Evolutionary conservation across 2,113 vertebrate genomes (phyloP).

Genomic region (Henicopernis longicauda): DNA sequence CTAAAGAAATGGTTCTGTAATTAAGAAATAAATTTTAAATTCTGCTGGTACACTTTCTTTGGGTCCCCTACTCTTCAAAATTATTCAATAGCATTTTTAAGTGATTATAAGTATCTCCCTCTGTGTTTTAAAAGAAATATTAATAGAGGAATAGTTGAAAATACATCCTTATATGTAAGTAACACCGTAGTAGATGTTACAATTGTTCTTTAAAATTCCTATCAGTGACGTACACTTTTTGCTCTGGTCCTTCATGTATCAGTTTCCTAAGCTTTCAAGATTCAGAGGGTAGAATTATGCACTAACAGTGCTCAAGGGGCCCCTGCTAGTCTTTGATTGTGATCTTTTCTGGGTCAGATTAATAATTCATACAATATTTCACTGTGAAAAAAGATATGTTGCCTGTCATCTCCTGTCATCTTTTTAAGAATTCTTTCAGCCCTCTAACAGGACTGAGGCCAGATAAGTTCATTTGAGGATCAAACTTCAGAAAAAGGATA

Average conservation of each 20-base stretch:
- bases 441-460: neutral
- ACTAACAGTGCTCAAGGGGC: constrained; percentile 31
- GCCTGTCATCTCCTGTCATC: constrained; percentile 26
- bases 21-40: neutral
- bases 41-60: neutral
- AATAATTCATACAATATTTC: constrained; percentile 64
- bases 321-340: constrained; percentile 48
- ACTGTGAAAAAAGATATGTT: constrained; percentile 15
- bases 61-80: neutral
- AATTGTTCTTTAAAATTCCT: neutral
- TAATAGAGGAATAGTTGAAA: neutral
- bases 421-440: constrained; percentile 12
- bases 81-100: neutral
- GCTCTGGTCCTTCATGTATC: neutral
- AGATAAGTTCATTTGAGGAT: neutral
- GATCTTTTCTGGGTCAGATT: constrained; percentile 68
- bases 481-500: neutral
- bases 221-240: neutral
- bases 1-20: neutral
- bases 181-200: neutral
- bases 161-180: neutral
- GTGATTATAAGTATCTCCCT: neutral
- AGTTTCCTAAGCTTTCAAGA: neutral
- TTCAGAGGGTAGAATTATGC: constrained; percentile 39
- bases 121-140: neutral